Percentiles rank a stretch among this genome's conserved stretches.
Evolutionary conservation across 2,797 vertebrate genomes (phyloP).

Genomic region (Gymnopithys bicolor): DNA sequence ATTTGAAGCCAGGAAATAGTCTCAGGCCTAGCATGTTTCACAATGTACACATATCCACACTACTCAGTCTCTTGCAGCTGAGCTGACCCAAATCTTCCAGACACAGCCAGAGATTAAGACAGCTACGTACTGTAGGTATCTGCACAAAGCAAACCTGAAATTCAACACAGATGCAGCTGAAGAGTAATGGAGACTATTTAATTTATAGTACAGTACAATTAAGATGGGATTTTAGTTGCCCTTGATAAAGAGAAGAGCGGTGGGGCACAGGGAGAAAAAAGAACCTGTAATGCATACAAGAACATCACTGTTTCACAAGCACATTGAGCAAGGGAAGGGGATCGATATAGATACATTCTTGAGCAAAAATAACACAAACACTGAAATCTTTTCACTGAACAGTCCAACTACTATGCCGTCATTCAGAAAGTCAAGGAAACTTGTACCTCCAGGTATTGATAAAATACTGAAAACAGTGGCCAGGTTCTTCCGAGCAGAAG

Average conservation of each 20-base stretch:
- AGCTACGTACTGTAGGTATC: neutral
- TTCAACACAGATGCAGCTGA: neutral
- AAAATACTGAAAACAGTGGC: constrained; percentile 93
- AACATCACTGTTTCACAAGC: neutral
- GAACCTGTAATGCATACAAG: neutral
- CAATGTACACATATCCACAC: accelerated
- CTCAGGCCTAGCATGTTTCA: neutral
- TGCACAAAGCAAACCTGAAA: neutral
- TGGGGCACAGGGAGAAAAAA: neutral
- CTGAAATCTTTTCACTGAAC: neutral
- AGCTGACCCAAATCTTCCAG: neutral
- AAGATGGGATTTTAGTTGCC: neutral
- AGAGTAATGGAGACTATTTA: neutral
- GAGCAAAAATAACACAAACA: neutral
- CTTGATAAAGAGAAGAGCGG: neutral
- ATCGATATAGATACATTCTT: neutral
- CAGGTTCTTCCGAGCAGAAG: constrained; percentile 92
- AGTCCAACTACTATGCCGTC: neutral
- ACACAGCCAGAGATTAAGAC: neutral
- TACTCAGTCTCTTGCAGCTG: neutral
- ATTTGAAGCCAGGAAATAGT: neutral
- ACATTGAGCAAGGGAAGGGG: neutral
- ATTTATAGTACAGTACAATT: neutral
- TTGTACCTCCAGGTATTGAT: constrained; percentile 94
- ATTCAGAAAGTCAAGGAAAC: constrained; percentile 1